Conservation (phyloP, 2,888 invertebrate species). For the Danaus chrysippus region DNA sequence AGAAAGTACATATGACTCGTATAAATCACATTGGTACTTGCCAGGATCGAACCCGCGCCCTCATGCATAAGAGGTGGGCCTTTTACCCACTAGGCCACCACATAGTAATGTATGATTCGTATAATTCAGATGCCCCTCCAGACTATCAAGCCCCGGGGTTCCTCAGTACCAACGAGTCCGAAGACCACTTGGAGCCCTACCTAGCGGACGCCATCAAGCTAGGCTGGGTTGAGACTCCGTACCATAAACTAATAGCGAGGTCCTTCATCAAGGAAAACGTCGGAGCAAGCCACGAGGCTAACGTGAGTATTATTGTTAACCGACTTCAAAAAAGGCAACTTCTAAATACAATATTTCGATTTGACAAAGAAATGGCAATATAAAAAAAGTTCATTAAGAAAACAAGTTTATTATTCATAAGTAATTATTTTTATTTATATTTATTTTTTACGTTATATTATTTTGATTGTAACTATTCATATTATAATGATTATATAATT, state of each 20-base stretch:
- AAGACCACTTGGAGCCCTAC: conserved; percentile 45
- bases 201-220: conserved; percentile 35
- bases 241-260: conserved; percentile 44
- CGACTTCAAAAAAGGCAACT: too few species aligned
- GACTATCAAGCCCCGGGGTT: conserved; percentile 68
- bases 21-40: too few species aligned
- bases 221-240: conserved; percentile 54
- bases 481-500: neutral
- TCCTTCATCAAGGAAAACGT: conserved; percentile 39
- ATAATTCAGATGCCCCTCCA: conserved; percentile 50
- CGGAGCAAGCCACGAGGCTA: conserved; percentile 47
- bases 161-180: conserved; percentile 29
- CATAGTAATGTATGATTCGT: neutral
- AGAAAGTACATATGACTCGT: too few species aligned
- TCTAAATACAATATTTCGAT: too few species aligned
- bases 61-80: too few species aligned
- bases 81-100: too few species aligned
- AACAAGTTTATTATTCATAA: too few species aligned
- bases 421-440: too few species aligned
- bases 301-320: conserved; percentile 39
- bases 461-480: neutral
- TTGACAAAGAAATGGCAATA: too few species aligned
- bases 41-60: too few species aligned
- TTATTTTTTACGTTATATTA: too few species aligned
- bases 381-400: too few species aligned